Conservation (phyloP, 2,113 vertebrate species). For the Dunckerocampus dactyliophorus region DNA sequence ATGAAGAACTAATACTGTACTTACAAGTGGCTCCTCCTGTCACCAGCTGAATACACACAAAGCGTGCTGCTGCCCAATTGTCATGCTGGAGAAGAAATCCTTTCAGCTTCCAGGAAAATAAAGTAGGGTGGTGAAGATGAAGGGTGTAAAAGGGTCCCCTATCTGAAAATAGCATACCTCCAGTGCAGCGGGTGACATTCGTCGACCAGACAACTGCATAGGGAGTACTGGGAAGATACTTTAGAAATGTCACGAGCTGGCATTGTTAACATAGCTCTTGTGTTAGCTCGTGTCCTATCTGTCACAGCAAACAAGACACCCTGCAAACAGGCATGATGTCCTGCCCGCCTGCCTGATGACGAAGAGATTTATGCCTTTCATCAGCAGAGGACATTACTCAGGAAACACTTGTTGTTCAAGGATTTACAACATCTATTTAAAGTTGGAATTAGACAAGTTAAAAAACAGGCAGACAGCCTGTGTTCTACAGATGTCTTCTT, state of each 20-base stretch:
- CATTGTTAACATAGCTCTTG: constrained; percentile 45
- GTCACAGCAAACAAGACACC: constrained; percentile 13
- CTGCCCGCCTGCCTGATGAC: neutral
- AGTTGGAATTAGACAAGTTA: constrained; percentile 26
- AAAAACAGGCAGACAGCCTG: constrained; percentile 15
- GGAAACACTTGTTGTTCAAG: constrained; percentile 23
- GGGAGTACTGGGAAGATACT: constrained; percentile 41
- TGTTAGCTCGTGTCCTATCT: constrained; percentile 22
- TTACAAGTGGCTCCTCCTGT: constrained; percentile 19
- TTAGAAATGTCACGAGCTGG: constrained; percentile 47
- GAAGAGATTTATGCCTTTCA: constrained; percentile 37
- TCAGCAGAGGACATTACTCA: constrained; percentile 19
- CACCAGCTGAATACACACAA: constrained; percentile 25
- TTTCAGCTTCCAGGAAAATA: constrained; percentile 32
- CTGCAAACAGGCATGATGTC: constrained; percentile 11
- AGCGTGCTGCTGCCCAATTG: constrained; percentile 11
- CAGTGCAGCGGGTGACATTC: constrained; percentile 35
- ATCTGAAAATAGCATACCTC: constrained; percentile 36
- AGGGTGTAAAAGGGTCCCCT: constrained; percentile 4
- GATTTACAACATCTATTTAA: constrained; percentile 35
- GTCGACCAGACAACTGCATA: constrained; percentile 37
- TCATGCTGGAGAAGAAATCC: constrained; percentile 24
- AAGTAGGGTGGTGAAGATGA: constrained; percentile 20
- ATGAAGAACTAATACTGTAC: constrained; percentile 12
- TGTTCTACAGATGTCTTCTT: constrained; percentile 42